phyloP scores from a whole-genome alignment of 1,140 invertebrate genomes.

The Apis laboriosa region DNA sequence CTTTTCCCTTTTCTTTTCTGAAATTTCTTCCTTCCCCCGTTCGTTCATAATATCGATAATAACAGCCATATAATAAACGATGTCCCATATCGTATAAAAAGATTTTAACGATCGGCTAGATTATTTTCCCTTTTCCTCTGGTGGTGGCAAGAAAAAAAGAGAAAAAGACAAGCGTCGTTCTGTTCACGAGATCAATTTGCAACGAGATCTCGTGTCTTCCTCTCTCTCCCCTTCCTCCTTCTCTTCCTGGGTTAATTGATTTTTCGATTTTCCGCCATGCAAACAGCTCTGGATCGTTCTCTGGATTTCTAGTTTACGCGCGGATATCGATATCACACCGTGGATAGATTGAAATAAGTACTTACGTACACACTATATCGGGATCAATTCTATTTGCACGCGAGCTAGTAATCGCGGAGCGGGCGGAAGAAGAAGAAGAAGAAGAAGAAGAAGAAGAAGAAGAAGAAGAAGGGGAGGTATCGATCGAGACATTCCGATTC shows the following conservation, averaged over 20 bases:
- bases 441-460: background rate
- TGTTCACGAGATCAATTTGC: background rate
- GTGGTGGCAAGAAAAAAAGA: no score
- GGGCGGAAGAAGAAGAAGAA: background rate
- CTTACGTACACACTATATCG: slow-evolving; percentile 57
- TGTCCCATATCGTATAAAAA: background rate
- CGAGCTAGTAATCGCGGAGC: slow-evolving; percentile 52
- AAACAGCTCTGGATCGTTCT: background rate
- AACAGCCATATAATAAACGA: background rate
- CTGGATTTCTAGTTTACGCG: slow-evolving; percentile 23
- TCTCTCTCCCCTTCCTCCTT: background rate
- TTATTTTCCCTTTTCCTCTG: no score
- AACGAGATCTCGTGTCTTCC: no score
- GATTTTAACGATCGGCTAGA: background rate
- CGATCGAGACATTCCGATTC: slow-evolving; percentile 77
- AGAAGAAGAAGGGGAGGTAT: slow-evolving; percentile 18
- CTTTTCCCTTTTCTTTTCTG: background rate
- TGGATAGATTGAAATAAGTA: slow-evolving; percentile 57
- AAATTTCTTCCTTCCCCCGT: background rate
- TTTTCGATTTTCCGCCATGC: slow-evolving; percentile 8
- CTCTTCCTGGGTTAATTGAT: slow-evolving; percentile 1
- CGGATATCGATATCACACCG: slow-evolving; percentile 55
- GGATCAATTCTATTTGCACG: slow-evolving; percentile 56
- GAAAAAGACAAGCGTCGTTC: background rate
- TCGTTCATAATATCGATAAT: slow-evolving; percentile 1